phyloP scores from a whole-genome alignment of 2,113 vertebrate genomes.

The Brienomyrus brachyistius region DNA sequence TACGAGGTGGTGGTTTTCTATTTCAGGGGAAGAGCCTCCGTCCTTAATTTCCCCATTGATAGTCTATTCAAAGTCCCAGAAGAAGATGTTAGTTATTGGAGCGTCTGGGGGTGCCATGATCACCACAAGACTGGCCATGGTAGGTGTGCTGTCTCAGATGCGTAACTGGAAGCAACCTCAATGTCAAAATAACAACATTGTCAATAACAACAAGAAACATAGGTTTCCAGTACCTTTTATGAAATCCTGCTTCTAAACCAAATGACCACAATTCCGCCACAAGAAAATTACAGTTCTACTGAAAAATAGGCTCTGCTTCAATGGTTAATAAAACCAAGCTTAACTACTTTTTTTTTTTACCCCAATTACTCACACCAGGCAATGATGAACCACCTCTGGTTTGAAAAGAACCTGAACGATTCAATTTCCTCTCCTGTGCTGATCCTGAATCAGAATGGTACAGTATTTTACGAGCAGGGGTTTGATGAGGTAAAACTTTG shows the following conservation, averaged over 20 bases:
- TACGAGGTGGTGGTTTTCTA: not conserved
- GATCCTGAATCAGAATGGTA: not conserved
- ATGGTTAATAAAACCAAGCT: not conserved
- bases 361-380: not conserved
- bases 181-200: not conserved
- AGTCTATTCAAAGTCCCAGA: constrained; percentile 57
- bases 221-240: not conserved
- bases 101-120: constrained; percentile 78
- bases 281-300: not conserved
- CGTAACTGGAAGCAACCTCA: not conserved
- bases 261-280: not conserved
- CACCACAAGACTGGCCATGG: constrained; percentile 67
- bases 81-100: constrained; percentile 74
- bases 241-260: not conserved
- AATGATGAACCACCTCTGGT: not conserved
- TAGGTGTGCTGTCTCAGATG: constrained; percentile 40
- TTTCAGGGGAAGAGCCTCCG: constrained; percentile 75
- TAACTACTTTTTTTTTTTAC: not conserved
- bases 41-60: constrained; percentile 83
- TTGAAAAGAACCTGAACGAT: not conserved
- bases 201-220: not conserved
- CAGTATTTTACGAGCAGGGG: not conserved
- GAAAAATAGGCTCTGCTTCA: not conserved
- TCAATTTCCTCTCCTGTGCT: not conserved
- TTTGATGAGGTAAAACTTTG: not conserved